Base-by-base conservation (phyloP, 2,888 invertebrate genomes). In the Lagria hirta region DNA sequence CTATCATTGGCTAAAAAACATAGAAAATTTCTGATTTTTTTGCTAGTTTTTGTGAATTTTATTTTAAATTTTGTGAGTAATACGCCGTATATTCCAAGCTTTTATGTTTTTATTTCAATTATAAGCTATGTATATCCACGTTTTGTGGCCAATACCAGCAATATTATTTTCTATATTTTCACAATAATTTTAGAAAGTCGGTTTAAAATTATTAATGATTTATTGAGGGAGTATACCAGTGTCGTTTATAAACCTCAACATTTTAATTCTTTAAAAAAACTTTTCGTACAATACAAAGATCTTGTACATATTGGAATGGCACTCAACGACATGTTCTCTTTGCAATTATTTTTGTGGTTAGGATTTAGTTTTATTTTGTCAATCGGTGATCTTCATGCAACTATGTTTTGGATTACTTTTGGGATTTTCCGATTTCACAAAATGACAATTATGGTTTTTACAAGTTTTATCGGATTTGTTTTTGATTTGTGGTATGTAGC, bases 181-280 rank as follows among this genome's bases (percentile, higher is more conserved):
- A 6, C 8, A 4, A 22, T 4, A 2, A 20, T 38, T 6, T 7
- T 28, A 3, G 10, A 29, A 16, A 29, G 30, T 14, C 29, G 38
- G 8, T 38, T 38, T 8, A 16, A 22, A 14, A 29, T 38, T n/a
- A 36, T 43, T 12, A n/a, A n/a, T n/a, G n/a, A n/a, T n/a, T n/a
- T n/a, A n/a, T 20, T 45, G 7, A 8, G 32, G 7, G 42, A 50
- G 24, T 52, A 49, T 5, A 15, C 28, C 2, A 5, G 12, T 5
- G 26, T 12, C 3, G 13, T 4, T 7, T 45, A 36, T 6, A 50
- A 50, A 40, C 52, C 52, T 7, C 13, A 22, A 4, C 28, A 45
- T 7, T 4, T 15, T 8, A 1, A 15, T n/a, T 52, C 50, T 33
- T 24, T n/a, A 7, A 20, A 36, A n/a, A 23, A 28, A 5, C 16